These are phyloP conservation scores for Paratilapia polleni DNA, from an alignment of 2,113 vertebrate genomes.

Conservation along the genomic window DNA sequence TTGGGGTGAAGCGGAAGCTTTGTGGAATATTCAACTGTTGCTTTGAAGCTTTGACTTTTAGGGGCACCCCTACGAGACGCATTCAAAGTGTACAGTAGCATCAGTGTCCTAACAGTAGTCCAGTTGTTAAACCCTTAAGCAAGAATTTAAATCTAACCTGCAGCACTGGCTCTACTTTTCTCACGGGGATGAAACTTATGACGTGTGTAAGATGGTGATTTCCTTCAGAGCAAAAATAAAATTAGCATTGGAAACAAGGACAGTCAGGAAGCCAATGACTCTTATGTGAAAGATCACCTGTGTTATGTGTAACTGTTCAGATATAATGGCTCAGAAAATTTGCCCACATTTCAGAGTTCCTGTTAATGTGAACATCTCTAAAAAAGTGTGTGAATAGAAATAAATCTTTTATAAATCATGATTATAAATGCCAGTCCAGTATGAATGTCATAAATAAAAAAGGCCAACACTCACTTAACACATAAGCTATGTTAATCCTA, in stretches of 20 bases:
- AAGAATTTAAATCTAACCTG: background rate
- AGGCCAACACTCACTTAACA: background rate
- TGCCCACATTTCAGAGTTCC: background rate
- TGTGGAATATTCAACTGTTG: background rate
- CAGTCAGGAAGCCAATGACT: background rate
- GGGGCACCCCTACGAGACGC: background rate
- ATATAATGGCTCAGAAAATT: background rate
- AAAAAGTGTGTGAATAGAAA: background rate
- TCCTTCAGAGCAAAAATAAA: background rate
- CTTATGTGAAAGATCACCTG: constrained; percentile 1
- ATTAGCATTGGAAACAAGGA: background rate
- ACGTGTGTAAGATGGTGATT: background rate
- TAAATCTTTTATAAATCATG: background rate
- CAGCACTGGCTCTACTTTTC: background rate
- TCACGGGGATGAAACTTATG: background rate
- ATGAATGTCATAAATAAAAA: background rate
- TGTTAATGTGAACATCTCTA: background rate
- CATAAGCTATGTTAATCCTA: background rate
- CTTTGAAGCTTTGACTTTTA: background rate
- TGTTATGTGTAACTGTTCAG: background rate
- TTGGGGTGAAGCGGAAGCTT: background rate
- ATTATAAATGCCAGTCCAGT: background rate
- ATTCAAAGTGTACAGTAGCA: background rate
- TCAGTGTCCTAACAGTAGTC: background rate
- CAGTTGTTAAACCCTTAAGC: background rate